These are phyloP conservation scores for Torymus auratus DNA, from an alignment of 2,888 invertebrate species.

Conservation along the genomic window DNA sequence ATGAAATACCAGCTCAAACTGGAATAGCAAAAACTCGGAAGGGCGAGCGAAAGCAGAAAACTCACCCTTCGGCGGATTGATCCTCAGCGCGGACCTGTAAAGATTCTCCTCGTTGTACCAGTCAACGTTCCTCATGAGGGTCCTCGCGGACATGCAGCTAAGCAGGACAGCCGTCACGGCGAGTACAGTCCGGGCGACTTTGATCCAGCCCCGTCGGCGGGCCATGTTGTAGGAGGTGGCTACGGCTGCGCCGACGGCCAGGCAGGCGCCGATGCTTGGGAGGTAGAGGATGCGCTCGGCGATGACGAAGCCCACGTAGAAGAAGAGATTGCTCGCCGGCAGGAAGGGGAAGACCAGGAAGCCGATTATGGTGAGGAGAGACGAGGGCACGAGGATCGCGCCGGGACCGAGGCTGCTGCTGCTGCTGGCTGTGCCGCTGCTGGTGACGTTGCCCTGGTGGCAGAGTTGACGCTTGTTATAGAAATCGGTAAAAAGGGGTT, in stretches of 20 bases:
- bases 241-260: slow-evolving; percentile 86
- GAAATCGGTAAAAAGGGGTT: too few relatives aligned
- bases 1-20: too few relatives aligned
- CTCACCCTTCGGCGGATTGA: slow-evolving; percentile 98
- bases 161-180: slow-evolving; percentile 80
- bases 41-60: too few relatives aligned
- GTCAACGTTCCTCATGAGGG: slow-evolving; percentile 89
- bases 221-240: slow-evolving; percentile 70
- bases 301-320: slow-evolving; percentile 98
- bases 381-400: slow-evolving; percentile 53
- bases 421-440: not conserved
- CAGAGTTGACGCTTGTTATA: too few relatives aligned
- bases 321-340: slow-evolving; percentile 96
- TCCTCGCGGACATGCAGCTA: slow-evolving; percentile 84
- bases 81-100: slow-evolving; percentile 91
- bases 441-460: not conserved
- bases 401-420: not conserved
- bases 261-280: slow-evolving; percentile 96
- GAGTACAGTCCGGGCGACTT: slow-evolving; percentile 67
- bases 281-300: slow-evolving; percentile 97
- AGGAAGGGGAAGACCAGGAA: slow-evolving; percentile 94
- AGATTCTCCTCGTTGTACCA: slow-evolving; percentile 96
- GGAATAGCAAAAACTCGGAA: too few relatives aligned
- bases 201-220: slow-evolving; percentile 74
- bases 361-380: slow-evolving; percentile 68